phyloP scores from a whole-genome alignment of 1,140 invertebrate species.

The Schlechtendalia chinensis region DNA sequence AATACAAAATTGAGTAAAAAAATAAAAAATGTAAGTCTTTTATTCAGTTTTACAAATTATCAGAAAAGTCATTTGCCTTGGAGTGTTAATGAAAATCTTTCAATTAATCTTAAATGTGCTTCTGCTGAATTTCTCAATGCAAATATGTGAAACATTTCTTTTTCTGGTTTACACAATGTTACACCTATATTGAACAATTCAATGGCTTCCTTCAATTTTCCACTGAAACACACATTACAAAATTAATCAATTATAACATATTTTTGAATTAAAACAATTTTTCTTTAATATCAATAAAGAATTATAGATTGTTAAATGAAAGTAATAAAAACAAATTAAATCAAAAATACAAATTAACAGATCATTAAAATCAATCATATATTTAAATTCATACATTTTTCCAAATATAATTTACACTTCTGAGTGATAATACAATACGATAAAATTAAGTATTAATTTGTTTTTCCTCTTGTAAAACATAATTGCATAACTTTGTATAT shows the following conservation, averaged over 20 bases:
- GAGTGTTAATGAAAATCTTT: conserved; percentile 61
- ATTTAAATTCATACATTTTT: no score
- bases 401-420: no score
- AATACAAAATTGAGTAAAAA: background rate
- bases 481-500: no score
- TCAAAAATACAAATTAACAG: no score
- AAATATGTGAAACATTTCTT: conserved; percentile 85
- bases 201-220: conserved; percentile 78
- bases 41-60: background rate
- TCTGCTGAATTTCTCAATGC: conserved; percentile 81
- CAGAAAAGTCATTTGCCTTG: background rate
- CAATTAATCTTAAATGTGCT: conserved; percentile 77
- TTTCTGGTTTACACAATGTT: conserved; percentile 74
- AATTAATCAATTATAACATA: background rate
- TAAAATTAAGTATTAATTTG: no score
- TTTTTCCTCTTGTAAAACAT: no score
- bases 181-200: conserved; percentile 88
- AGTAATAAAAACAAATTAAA: no score
- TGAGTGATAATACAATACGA: no score
- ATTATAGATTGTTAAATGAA: no score
- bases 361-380: no score
- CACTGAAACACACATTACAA: conserved; percentile 62
- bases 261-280: no score
- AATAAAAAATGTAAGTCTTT: background rate
- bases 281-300: no score